These are phyloP conservation scores for Allophyes oxyacanthae DNA, from an alignment of 2,888 invertebrate species.

Conservation along the genomic window DNA sequence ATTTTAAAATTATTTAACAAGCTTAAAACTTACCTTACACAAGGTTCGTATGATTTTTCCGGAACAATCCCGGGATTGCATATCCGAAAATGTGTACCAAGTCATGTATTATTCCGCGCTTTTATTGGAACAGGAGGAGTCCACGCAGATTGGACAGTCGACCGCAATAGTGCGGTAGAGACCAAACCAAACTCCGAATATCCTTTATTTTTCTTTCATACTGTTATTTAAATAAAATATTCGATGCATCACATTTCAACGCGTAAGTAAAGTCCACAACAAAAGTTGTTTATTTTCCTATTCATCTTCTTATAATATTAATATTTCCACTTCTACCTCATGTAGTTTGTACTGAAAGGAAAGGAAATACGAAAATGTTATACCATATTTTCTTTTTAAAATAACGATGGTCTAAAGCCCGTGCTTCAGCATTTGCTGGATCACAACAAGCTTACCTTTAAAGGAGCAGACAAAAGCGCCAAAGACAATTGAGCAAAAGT, in stretches of 20 bases:
- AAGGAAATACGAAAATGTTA: conserved; percentile 33
- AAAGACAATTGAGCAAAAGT: conserved; percentile 47
- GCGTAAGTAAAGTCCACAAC: not conserved
- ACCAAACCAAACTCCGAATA: conserved; percentile 27
- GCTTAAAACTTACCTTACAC: too few relatives aligned
- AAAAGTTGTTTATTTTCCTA: too few relatives aligned
- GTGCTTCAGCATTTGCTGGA: conserved; percentile 51
- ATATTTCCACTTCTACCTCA: too few relatives aligned
- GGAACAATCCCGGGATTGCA: conserved; percentile 5
- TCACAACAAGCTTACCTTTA: conserved; percentile 50
- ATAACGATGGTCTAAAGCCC: conserved; percentile 53
- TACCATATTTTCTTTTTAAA: conserved; percentile 48
- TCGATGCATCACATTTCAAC: not conserved
- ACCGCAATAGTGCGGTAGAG: conserved; percentile 30
- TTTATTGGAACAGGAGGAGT: conserved; percentile 32
- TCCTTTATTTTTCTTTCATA: conserved; percentile 22
- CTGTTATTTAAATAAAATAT: conserved; percentile 36
- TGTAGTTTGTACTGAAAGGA: not conserved
- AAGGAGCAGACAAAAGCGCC: conserved; percentile 47
- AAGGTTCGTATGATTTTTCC: not conserved
- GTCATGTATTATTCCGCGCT: conserved; percentile 42
- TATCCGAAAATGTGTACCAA: conserved; percentile 9
- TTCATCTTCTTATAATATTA: too few relatives aligned
- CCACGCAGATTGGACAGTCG: conserved; percentile 32
- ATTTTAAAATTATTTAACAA: too few relatives aligned